Conservation (phyloP, 2,888 invertebrate genomes). For the Orchesellides sinensis region DNA sequence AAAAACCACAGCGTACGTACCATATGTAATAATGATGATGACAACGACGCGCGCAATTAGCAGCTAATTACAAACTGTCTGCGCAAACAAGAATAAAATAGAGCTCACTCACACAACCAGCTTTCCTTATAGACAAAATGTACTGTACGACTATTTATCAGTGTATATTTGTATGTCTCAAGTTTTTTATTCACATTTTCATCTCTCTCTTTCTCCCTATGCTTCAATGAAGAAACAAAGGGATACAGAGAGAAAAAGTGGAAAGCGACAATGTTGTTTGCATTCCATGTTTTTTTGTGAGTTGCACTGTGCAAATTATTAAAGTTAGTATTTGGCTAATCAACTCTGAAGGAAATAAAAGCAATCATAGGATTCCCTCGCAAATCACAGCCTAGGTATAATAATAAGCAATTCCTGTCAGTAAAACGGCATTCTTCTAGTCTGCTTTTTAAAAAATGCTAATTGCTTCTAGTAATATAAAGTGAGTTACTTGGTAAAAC, state of each 20-base stretch:
- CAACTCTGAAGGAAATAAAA: constrained; percentile 12
- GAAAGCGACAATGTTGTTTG: constrained; percentile 30
- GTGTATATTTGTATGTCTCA: no score
- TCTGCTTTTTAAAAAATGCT: background rate
- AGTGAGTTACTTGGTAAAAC: background rate
- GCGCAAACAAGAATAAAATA: constrained; percentile 12
- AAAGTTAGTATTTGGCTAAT: constrained; percentile 34
- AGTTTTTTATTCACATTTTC: background rate
- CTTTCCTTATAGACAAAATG: constrained; percentile 31
- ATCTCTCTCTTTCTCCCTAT: background rate
- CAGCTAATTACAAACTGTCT: constrained; percentile 47
- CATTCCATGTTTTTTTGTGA: no score
- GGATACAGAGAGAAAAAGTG: constrained; percentile 17
- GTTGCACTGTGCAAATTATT: no score
- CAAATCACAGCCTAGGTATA: background rate
- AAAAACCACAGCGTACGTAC: no score
- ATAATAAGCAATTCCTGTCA: background rate
- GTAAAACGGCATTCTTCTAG: background rate
- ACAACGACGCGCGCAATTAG: constrained; percentile 42
- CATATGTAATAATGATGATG: background rate
- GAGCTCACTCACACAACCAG: constrained; percentile 2
- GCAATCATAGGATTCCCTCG: background rate
- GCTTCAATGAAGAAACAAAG: background rate
- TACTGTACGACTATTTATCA: background rate
- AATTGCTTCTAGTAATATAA: background rate